Conservation (phyloP, 2,113 vertebrate species). For the Aldabrachelys gigantea region DNA sequence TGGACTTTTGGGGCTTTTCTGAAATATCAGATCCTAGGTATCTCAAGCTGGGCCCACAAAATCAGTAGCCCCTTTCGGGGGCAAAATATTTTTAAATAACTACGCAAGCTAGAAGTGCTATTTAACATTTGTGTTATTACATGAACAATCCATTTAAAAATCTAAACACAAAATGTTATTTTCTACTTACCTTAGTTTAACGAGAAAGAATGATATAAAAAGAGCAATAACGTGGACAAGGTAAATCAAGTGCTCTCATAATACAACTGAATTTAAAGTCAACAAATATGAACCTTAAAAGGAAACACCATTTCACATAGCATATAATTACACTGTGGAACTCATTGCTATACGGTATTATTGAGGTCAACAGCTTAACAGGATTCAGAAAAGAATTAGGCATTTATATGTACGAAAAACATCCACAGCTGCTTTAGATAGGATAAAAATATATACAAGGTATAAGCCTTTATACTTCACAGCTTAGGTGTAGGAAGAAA, state of each 20-base stretch:
- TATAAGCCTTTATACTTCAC: neutral
- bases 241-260: neutral
- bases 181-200: constrained; percentile 17
- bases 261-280: neutral
- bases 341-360: neutral
- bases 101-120: neutral
- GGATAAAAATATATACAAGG: neutral
- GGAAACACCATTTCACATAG: neutral
- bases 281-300: neutral
- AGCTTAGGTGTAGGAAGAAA: neutral
- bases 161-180: neutral
- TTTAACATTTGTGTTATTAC: neutral
- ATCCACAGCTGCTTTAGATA: neutral
- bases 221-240: neutral
- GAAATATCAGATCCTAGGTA: neutral
- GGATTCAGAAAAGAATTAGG: neutral
- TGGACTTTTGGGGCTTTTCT: neutral
- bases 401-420: rapidly evolving
- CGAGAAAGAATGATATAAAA: neutral
- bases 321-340: neutral
- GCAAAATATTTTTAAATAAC: neutral
- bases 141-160: neutral
- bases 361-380: neutral
- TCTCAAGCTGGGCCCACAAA: neutral
- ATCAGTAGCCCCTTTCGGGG: neutral